Percentiles rank a stretch among this genome's conserved stretches.
phyloP scores from a whole-genome alignment of 2,797 vertebrate species.

The Sorex maritimensis region DNA sequence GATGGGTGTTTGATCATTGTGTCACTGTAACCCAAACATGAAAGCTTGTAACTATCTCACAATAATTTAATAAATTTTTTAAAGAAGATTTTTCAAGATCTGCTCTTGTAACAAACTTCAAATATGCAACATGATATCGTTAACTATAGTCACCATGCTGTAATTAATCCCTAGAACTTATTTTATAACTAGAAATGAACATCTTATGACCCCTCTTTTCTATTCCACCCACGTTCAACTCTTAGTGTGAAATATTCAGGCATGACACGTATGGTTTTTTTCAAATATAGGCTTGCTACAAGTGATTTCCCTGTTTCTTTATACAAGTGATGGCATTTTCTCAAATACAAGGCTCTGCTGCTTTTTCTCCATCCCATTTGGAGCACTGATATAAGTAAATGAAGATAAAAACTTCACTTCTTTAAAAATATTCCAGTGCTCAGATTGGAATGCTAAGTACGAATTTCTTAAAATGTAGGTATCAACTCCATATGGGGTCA shows the following conservation, averaged over 20 bases:
- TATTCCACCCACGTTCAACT: neutral
- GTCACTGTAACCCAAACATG: too few relatives aligned
- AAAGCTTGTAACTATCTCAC: too few relatives aligned
- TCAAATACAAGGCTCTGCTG: neutral
- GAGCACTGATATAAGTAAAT: neutral
- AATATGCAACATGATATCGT: neutral
- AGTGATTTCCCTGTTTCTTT: constrained; percentile 5
- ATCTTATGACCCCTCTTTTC: neutral
- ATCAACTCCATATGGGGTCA: too few relatives aligned
- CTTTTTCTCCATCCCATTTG: neutral
- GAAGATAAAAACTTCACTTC: neutral
- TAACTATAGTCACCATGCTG: neutral
- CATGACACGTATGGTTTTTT: neutral
- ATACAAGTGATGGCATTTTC: neutral
- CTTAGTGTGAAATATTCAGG: neutral
- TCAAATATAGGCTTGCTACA: neutral
- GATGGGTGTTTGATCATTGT: too few relatives aligned
- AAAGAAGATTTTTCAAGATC: neutral
- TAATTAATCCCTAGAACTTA: neutral
- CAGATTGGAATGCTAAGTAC: neutral
- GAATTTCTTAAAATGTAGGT: too few relatives aligned
- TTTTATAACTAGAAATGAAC: neutral
- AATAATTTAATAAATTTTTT: too few relatives aligned
- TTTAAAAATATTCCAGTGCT: constrained; percentile 42
- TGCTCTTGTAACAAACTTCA: neutral